Conservation (phyloP, 2,113 vertebrate genomes). For the Xenopus laevis region DNA sequence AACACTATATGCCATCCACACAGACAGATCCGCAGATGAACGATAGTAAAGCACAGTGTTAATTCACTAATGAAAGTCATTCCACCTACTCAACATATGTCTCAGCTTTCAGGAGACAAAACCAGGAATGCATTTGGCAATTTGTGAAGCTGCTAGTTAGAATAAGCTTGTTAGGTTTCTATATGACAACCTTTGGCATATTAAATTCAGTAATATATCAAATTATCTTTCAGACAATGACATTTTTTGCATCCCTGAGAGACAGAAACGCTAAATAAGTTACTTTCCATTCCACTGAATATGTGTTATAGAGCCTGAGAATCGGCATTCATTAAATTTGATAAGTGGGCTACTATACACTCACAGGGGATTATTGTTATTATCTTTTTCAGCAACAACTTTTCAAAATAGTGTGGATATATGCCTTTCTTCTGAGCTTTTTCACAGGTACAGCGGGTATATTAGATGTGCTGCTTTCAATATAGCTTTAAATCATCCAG, state of each 20-base stretch:
- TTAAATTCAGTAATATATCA: constrained; percentile 35
- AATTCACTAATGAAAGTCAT: constrained; percentile 40
- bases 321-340: constrained; percentile 31
- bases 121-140: constrained; percentile 22
- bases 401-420: constrained; percentile 4
- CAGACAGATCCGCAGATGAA: neutral
- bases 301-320: constrained; percentile 14
- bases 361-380: constrained; percentile 23
- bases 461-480: neutral
- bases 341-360: constrained; percentile 4
- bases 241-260: constrained; percentile 40
- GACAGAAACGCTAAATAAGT: neutral
- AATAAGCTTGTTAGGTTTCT: constrained; percentile 29
- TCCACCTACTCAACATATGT: constrained; percentile 26
- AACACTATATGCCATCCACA: neutral
- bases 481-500: too few relatives aligned
- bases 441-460: neutral
- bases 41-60: neutral
- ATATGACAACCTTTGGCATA: constrained; percentile 41
- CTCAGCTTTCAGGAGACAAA: constrained; percentile 33
- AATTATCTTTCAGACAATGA: constrained; percentile 41
- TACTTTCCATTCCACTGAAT: constrained; percentile 27
- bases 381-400: constrained; percentile 13
- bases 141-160: constrained; percentile 33
- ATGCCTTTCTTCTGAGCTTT: neutral